Conservation (phyloP, 1,140 invertebrate genomes). For the Nylanderia fulva region DNA sequence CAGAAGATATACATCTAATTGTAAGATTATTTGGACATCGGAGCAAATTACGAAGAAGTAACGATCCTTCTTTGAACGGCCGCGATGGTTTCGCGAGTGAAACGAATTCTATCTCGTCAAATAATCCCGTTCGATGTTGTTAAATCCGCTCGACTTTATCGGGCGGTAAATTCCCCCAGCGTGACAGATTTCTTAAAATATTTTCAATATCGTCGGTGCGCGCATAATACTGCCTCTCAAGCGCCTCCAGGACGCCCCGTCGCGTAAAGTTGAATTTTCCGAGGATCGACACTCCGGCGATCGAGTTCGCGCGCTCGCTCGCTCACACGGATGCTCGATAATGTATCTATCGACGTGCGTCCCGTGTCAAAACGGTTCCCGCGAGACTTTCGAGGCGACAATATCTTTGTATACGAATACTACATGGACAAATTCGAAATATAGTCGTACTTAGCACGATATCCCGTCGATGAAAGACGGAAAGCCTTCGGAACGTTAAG, state of each 20-base stretch:
- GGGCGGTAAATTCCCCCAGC: constrained; percentile 38
- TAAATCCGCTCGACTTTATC: constrained; percentile 56
- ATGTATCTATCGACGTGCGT: constrained; percentile 20
- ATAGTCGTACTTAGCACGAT: constrained; percentile 9
- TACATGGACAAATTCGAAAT: constrained; percentile 30
- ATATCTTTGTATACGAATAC: constrained; percentile 24
- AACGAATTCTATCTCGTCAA: constrained; percentile 1
- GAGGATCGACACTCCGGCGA: constrained; percentile 40
- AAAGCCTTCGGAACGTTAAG: constrained; percentile 35
- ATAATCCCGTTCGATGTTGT: constrained; percentile 43
- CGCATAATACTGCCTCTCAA: constrained; percentile 24
- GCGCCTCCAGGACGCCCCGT: neutral
- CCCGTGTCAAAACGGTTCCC: constrained; percentile 30
- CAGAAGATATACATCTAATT: neutral
- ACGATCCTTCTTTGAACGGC: neutral
- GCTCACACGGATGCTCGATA: constrained; percentile 31
- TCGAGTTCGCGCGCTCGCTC: constrained; percentile 25
- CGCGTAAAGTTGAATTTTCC: constrained; percentile 52
- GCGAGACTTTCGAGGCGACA: neutral
- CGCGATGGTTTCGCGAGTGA: constrained; percentile 1
- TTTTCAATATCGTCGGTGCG: constrained; percentile 48
- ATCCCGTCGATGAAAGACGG: neutral
- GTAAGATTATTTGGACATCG: no score
- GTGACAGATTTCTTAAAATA: constrained; percentile 61
- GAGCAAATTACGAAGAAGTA: neutral